Conservation (phyloP, 2,113 vertebrate genomes). For the Felis chaus region DNA sequence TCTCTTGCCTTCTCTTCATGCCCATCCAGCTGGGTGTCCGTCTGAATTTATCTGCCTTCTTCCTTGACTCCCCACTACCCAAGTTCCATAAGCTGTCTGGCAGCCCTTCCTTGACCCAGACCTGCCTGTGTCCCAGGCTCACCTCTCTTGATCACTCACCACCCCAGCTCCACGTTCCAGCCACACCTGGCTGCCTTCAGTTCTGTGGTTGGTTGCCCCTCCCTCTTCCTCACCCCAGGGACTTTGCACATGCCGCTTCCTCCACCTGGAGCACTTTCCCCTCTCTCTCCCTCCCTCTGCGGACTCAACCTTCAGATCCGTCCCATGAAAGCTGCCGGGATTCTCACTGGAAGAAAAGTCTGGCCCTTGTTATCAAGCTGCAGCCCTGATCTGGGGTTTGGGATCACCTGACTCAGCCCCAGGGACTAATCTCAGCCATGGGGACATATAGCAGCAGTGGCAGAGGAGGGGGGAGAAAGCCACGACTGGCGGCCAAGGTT, state of each 20-base stretch:
- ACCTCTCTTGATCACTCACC: background rate
- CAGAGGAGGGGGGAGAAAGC: background rate
- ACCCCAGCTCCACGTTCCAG: background rate
- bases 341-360: background rate
- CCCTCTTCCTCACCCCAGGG: background rate
- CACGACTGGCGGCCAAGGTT: too few relatives aligned
- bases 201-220: background rate
- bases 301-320: background rate
- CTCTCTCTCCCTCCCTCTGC: background rate
- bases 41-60: background rate
- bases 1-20: background rate
- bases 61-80: background rate
- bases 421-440: background rate
- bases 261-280: background rate
- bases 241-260: background rate
- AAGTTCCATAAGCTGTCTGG: background rate
- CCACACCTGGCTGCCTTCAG: background rate
- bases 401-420: background rate
- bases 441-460: background rate
- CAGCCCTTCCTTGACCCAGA: background rate
- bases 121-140: background rate
- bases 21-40: rapidly evolving
- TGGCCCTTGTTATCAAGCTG: background rate
- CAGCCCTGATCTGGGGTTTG: background rate
- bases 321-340: background rate